Evolutionary conservation across 2,888 invertebrate species (phyloP), one percentile per base, ranked within the genome.

Genomic region (Mythimna vitellina): DNA sequence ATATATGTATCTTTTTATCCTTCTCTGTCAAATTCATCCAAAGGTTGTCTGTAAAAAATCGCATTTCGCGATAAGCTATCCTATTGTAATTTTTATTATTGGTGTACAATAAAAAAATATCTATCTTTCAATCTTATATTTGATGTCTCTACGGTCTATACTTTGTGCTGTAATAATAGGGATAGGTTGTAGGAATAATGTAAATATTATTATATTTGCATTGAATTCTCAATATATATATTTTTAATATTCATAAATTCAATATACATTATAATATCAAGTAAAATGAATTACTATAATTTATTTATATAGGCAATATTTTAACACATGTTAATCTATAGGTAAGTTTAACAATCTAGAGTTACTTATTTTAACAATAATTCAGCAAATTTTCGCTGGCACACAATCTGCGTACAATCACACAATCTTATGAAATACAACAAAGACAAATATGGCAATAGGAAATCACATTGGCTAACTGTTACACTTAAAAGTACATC

Each of bases 231-330:
- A 95, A 96, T 96, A 96, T 96, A 95, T 95, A 95, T 95, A 95
- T 95, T 92, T 95, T 95, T 95, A 96, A 96, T 96, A 93, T 96
- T 96, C 96, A 96, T 96, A 96, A 96, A 96, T 96, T 96, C 94
- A 96, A 96, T 96, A 96, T 96, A 96, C 96, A 96, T 96, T 94
- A 95, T 96, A 96, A 96, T 96, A 95, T 96, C 93, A 95, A 96
- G 94, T 95, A 95, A 96, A 95, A 95, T 96, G 94, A 95, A 95
- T 95, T 95, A 95, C 94, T 96, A 95, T 96, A 96, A 95, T 96
- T 96, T 95, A 95, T 96, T 96, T 95, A 94, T 95, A 95, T 96
- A 95, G 95, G 95, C 96, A 96, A 96, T 96, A 95, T 96, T 95
- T 95, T 96, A 96, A 96, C 96, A 95, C 95, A 93, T 94, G 91